Evolutionary conservation across 2,888 invertebrate genomes (phyloP).

Genomic region (Ochropleura plecta): DNA sequence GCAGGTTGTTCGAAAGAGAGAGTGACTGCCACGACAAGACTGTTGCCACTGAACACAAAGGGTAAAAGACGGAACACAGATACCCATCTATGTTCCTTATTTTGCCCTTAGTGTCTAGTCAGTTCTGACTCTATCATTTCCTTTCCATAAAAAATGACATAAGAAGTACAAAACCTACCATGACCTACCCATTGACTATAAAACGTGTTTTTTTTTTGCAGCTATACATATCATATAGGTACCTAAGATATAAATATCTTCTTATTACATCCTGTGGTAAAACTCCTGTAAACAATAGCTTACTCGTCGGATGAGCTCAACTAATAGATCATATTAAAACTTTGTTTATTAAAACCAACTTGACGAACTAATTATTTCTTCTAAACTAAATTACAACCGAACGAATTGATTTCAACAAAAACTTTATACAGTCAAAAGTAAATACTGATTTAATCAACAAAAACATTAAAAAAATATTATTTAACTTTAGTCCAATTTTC

Average conservation of each 20-base stretch:
- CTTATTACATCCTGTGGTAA: neutral
- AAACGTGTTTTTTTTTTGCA: too few relatives aligned
- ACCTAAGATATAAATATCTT: neutral
- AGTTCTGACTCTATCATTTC: too few relatives aligned
- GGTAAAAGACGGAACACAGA: too few relatives aligned
- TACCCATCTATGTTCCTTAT: too few relatives aligned
- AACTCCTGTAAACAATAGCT: slow-evolving; percentile 26
- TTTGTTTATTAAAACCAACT: slow-evolving; percentile 64
- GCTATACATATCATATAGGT: too few relatives aligned
- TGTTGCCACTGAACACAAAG: too few relatives aligned
- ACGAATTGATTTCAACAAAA: slow-evolving; percentile 49
- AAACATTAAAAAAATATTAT: slow-evolving; percentile 55
- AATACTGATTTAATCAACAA: slow-evolving; percentile 45
- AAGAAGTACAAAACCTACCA: too few relatives aligned
- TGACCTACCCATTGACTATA: too few relatives aligned
- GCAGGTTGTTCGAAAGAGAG: too few relatives aligned
- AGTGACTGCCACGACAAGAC: too few relatives aligned
- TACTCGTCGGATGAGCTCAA: slow-evolving; percentile 17
- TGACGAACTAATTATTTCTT: slow-evolving; percentile 59
- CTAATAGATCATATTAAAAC: slow-evolving; percentile 60
- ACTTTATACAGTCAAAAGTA: slow-evolving; percentile 41
- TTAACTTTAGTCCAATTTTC: slow-evolving; percentile 51
- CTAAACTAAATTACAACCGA: slow-evolving; percentile 55
- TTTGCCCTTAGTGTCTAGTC: too few relatives aligned
- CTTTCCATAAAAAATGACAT: too few relatives aligned